Evolutionary conservation across 92 coral and sea anemone genomes (phyloP).

Genomic region (Epizoanthus illoricatus): DNA sequence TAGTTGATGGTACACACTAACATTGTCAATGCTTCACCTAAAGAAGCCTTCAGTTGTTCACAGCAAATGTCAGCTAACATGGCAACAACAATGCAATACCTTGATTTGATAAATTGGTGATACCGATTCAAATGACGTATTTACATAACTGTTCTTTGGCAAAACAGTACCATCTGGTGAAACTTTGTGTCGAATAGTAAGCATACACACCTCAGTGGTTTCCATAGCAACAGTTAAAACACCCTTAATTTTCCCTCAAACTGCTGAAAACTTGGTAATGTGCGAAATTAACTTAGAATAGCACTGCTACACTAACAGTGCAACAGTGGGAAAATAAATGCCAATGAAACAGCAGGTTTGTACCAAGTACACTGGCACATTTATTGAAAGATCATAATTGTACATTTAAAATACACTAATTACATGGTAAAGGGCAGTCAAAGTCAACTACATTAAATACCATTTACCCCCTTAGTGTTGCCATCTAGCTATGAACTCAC

Average conservation of each 20-base stretch:
- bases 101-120: constrained; percentile 1
- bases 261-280: neutral
- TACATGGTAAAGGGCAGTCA: too few relatives aligned
- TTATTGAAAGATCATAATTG: neutral
- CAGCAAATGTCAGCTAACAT: neutral
- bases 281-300: neutral
- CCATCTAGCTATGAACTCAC: constrained; percentile 35
- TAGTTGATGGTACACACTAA: too few relatives aligned
- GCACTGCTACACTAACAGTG: neutral
- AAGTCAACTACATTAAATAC: neutral
- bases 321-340: neutral
- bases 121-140: neutral
- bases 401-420: neutral
- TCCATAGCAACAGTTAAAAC: constrained; percentile 6
- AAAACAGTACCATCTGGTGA: neutral
- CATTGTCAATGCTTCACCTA: too few relatives aligned
- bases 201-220: neutral
- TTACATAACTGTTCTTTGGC: neutral
- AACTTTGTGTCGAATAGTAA: neutral
- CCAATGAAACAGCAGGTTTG: constrained; percentile 9
- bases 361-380: constrained; percentile 18
- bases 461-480: neutral
- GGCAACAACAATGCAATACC: constrained; percentile 13
- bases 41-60: too few relatives aligned
- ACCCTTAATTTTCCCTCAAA: constrained; percentile 13